Percentiles rank a stretch among this genome's conserved stretches.
Conservation (phyloP, 2,797 vertebrate genomes). For the Novumbra hubbsi region DNA sequence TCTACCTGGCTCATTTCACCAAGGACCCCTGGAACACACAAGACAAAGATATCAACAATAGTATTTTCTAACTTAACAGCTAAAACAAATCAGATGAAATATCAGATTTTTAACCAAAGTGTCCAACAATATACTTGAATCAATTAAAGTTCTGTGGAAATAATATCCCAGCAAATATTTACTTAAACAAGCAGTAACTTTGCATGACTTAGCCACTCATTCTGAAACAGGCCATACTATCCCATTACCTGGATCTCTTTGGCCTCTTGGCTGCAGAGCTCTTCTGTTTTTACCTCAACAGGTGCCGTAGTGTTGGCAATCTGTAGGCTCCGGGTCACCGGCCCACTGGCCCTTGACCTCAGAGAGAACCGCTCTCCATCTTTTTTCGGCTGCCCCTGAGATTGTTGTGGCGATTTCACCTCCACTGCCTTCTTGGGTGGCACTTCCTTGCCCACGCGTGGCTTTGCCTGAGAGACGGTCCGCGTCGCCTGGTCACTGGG, state of each 20-base stretch:
- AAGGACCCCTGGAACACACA: constrained; percentile 77
- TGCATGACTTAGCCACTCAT: neutral
- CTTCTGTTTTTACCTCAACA: constrained; percentile 80
- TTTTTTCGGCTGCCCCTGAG: constrained; percentile 70
- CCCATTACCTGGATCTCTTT: constrained; percentile 82
- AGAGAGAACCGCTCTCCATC: constrained; percentile 80
- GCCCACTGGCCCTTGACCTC: constrained; percentile 84
- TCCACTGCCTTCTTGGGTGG: constrained; percentile 75
- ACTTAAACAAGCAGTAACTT: neutral
- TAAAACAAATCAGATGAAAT: too few species aligned
- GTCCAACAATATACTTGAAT: too few species aligned
- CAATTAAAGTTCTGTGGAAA: too few species aligned
- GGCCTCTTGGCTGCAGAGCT: constrained; percentile 76
- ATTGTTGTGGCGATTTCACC: constrained; percentile 63
- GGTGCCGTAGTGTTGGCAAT: constrained; percentile 74
- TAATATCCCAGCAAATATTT: too few species aligned
- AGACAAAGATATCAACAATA: constrained; percentile 4
- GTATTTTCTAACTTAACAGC: neutral
- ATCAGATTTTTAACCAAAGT: too few species aligned
- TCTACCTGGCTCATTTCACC: constrained; percentile 74
- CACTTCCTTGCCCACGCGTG: constrained; percentile 69
- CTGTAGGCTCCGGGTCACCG: constrained; percentile 91
- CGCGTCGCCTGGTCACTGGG: constrained; percentile 69
- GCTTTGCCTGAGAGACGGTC: constrained; percentile 72
- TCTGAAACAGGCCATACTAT: constrained; percentile 1